phyloP scores from a whole-genome alignment of 1,140 invertebrate species.

The Grapholita molesta region DNA sequence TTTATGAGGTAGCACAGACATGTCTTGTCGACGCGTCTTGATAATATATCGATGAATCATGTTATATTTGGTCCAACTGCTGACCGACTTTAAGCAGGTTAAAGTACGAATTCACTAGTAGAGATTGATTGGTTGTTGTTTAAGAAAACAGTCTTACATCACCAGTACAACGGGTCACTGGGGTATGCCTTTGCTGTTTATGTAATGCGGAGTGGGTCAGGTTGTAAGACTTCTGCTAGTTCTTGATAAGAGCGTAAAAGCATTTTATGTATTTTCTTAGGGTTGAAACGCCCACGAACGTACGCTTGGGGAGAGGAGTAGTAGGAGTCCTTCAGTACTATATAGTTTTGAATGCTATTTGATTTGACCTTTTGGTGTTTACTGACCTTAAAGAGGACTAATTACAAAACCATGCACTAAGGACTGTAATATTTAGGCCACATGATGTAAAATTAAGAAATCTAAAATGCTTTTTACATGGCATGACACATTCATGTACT shows the following conservation, averaged over 20 bases:
- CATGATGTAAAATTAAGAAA: conserved; percentile 35
- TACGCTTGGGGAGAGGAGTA: background rate
- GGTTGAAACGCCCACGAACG: background rate
- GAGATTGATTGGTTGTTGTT: conserved; percentile 15
- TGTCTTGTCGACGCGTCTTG: background rate
- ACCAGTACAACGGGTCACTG: conserved; percentile 39
- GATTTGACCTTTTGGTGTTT: background rate
- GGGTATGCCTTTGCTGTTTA: conserved; percentile 28
- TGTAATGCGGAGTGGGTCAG: conserved; percentile 30
- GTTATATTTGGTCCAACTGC: background rate
- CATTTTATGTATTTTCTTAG: background rate
- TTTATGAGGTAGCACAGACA: conserved; percentile 2
- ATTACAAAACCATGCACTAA: background rate
- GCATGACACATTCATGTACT: background rate
- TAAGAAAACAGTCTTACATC: conserved; percentile 39
- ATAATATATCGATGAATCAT: background rate
- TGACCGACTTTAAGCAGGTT: conserved; percentile 13
- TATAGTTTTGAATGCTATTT: background rate
- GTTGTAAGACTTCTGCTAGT: conserved; percentile 4
- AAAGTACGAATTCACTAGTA: conserved; percentile 7
- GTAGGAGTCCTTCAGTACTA: background rate
- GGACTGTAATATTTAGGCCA: conserved; percentile 45
- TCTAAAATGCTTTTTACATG: background rate
- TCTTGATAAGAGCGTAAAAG: background rate
- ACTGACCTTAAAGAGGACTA: background rate